phyloP scores from a whole-genome alignment of 2,797 vertebrate genomes.

The Ammospiza maritima region DNA sequence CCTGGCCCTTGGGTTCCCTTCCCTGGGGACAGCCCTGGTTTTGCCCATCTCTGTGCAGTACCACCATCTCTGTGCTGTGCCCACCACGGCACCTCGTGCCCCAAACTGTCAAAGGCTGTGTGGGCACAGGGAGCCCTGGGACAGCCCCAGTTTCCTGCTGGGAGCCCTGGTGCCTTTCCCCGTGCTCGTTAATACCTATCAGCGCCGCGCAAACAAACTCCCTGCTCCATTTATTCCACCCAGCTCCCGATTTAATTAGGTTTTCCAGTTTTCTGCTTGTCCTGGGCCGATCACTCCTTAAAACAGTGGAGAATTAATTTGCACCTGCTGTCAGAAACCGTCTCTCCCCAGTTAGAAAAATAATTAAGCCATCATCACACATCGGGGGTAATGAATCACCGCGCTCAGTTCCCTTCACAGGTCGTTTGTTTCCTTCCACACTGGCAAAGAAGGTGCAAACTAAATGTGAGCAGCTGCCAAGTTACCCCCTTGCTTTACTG shows the following conservation, averaged over 20 bases:
- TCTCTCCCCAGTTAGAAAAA: slow-evolving; percentile 79
- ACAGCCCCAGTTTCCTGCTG: neutral
- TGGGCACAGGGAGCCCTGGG: fast-evolving
- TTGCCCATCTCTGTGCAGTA: neutral
- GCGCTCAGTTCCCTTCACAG: slow-evolving; percentile 75
- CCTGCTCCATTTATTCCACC: slow-evolving; percentile 80
- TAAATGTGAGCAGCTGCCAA: slow-evolving; percentile 61
- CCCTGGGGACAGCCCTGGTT: neutral
- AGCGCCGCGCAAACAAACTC: slow-evolving; percentile 75
- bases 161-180: slow-evolving; percentile 49
- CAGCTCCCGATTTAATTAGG: slow-evolving; percentile 83
- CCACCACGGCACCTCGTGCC: neutral
- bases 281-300: slow-evolving; percentile 81
- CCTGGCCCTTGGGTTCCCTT: fast-evolving
- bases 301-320: slow-evolving; percentile 83
- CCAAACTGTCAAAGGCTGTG: neutral
- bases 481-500: neutral
- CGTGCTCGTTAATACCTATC: slow-evolving; percentile 74
- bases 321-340: slow-evolving; percentile 81
- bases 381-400: slow-evolving; percentile 82
- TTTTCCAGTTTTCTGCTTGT: slow-evolving; percentile 80
- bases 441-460: slow-evolving; percentile 73
- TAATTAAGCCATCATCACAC: slow-evolving; percentile 84
- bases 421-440: slow-evolving; percentile 70
- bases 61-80: neutral